phyloP scores from a whole-genome alignment of 1,140 invertebrate species.

The Heliconius melpomene region DNA sequence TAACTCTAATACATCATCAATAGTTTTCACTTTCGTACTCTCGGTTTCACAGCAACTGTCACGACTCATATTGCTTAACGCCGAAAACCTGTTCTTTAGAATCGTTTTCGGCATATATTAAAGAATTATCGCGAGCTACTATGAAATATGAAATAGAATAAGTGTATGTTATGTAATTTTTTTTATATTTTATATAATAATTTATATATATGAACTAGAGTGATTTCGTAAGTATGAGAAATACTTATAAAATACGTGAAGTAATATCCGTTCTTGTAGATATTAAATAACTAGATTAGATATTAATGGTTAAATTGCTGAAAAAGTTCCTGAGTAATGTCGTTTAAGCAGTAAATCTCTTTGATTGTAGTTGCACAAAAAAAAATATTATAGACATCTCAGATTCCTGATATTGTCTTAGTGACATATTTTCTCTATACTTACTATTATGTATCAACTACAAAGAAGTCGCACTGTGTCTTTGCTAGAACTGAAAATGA shows the following conservation, averaged over 20 bases:
- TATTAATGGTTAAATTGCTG: too few relatives aligned
- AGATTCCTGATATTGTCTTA: too few relatives aligned
- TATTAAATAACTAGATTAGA: background rate
- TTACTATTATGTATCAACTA: too few relatives aligned
- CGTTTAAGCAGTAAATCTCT: background rate
- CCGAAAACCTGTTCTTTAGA: background rate
- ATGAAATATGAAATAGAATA: background rate
- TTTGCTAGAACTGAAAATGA: too few relatives aligned
- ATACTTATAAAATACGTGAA: background rate
- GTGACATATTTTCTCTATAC: too few relatives aligned
- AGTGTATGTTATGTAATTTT: background rate
- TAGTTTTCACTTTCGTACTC: slow-evolving; percentile 7
- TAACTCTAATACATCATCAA: slow-evolving; percentile 3
- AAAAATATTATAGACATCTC: too few relatives aligned
- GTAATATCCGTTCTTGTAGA: background rate
- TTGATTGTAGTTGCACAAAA: too few relatives aligned
- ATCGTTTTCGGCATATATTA: background rate
- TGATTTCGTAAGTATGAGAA: background rate
- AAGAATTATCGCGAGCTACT: background rate
- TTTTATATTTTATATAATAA: background rate
- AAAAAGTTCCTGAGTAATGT: too few relatives aligned
- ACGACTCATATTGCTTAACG: slow-evolving; percentile 1
- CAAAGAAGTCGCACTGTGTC: too few relatives aligned
- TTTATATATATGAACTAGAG: background rate
- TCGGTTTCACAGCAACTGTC: slow-evolving; percentile 1